Conservation (phyloP, 2,888 invertebrate species). For the Miltochrista miniata region DNA sequence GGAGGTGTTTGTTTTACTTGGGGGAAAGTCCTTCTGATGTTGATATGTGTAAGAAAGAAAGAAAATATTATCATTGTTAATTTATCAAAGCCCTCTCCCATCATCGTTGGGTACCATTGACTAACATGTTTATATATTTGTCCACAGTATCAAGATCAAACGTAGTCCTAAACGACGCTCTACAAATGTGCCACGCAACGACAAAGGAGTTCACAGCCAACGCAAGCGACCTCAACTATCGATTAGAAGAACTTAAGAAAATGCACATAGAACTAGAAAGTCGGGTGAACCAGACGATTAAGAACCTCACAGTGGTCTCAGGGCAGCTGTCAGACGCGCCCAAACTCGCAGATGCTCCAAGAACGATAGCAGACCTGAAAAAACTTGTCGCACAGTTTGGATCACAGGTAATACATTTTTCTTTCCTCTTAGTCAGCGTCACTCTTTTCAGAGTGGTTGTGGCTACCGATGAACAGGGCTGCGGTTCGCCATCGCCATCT, state of each 20-base stretch:
- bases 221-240: slow-evolving; percentile 84
- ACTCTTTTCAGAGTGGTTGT: too few species aligned
- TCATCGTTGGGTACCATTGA: too few species aligned
- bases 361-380: slow-evolving; percentile 79
- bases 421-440: neutral
- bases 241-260: slow-evolving; percentile 82
- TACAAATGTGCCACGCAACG: slow-evolving; percentile 88
- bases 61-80: too few species aligned
- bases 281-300: slow-evolving; percentile 68
- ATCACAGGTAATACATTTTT: slow-evolving; percentile 74
- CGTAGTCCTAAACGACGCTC: slow-evolving; percentile 86
- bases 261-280: slow-evolving; percentile 73
- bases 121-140: slow-evolving; percentile 13
- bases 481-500: too few species aligned
- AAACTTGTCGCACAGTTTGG: slow-evolving; percentile 84
- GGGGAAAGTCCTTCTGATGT: too few species aligned
- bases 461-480: too few species aligned
- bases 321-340: slow-evolving; percentile 84
- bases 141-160: slow-evolving; percentile 86
- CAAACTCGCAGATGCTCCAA: slow-evolving; percentile 83
- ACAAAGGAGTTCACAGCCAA: slow-evolving; percentile 87
- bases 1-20: too few species aligned
- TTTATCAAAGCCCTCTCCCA: too few species aligned
- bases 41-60: too few species aligned
- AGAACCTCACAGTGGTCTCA: slow-evolving; percentile 80